phyloP scores from a whole-genome alignment of 2,888 invertebrate species.

The Drosophila nr. perissopoda region DNA sequence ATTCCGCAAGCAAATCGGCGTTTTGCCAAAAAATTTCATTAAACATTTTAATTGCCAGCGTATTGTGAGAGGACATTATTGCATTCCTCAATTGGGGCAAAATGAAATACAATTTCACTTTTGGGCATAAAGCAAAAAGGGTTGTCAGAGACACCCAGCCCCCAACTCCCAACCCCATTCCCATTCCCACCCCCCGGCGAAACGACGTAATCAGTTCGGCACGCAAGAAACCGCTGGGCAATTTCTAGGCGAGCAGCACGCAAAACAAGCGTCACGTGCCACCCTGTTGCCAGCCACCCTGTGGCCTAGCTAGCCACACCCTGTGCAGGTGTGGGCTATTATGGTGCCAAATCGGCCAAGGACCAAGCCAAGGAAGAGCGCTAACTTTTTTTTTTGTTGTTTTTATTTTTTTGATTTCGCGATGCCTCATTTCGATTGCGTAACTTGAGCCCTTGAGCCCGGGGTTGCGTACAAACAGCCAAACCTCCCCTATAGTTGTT shows the following conservation, averaged over 20 bases:
- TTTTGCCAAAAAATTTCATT: conserved; percentile 76
- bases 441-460: conserved; percentile 53
- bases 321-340: conserved; percentile 33
- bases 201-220: conserved; percentile 61
- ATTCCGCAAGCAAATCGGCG: conserved; percentile 53
- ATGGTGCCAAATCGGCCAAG: conserved; percentile 66
- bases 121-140: conserved; percentile 44
- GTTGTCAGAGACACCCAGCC: conserved; percentile 15
- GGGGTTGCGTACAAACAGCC: conserved; percentile 11
- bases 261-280: conserved; percentile 72
- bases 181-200: not conserved
- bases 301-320: conserved; percentile 36
- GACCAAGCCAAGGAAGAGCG: conserved; percentile 36
- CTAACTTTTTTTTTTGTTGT: not conserved
- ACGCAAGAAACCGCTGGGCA: conserved; percentile 51
- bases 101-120: conserved; percentile 73
- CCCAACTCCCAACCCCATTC: not conserved
- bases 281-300: conserved; percentile 23
- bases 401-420: conserved; percentile 60
- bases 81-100: conserved; percentile 64
- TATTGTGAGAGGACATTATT: conserved; percentile 67
- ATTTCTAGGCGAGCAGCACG: conserved; percentile 59
- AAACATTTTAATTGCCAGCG: conserved; percentile 79
- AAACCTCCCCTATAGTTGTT: conserved; percentile 24
- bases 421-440: conserved; percentile 71